Base-by-base conservation (phyloP, 2,888 invertebrate species). In the Coelinius sp. region DNA sequence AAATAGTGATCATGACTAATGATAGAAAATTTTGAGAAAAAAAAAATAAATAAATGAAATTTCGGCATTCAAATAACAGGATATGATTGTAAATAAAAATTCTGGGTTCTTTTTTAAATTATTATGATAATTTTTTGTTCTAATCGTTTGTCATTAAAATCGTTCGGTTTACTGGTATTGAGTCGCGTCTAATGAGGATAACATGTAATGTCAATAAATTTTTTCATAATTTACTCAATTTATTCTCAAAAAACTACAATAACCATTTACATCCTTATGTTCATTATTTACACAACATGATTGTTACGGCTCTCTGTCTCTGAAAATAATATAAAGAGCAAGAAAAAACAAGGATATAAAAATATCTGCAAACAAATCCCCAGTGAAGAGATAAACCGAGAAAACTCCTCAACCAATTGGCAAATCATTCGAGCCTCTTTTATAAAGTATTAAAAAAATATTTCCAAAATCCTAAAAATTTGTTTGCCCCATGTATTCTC, bases 161-260 rank as follows among this genome's bases (percentile, higher is more conserved):
- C 17, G 35, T 35, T 25, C 35, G 8, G 4, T 31, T 14, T 35
- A 14, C 35, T 25, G 31, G 12, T 59, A 35, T 59, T 35, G 31
- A 35, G 20, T 22, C 10, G 1, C 35, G n/a, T 59, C 17, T 59
- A 35, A 17, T 2, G 17, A 31, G 10, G 6, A 59, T 31, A n/a
- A 3, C n/a, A 59, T 59, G 31, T 35, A 35, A 25, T 35, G 59
- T 59, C 35, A 59, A 59, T 59, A 59, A 59, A 59, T 14, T 31
- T 59, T 35, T 59, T 59, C 31, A 59, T 59, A 59, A 59, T 59
- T 59, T 59, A 31, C 4, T 14, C 8, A 20, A 59, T 59, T 35
- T 59, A 41, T 41, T 41, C 41, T n/a, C 41, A 10, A 49, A 49
- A 49, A 20, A 49, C 17, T 20, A 14, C 8, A 49, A 49, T 20